A percentile compares a stretch with the other conserved stretches of the same genome.
Evolutionary conservation across 2,113 vertebrate genomes (phyloP).

Genomic region (Empidonax alnorum): DNA sequence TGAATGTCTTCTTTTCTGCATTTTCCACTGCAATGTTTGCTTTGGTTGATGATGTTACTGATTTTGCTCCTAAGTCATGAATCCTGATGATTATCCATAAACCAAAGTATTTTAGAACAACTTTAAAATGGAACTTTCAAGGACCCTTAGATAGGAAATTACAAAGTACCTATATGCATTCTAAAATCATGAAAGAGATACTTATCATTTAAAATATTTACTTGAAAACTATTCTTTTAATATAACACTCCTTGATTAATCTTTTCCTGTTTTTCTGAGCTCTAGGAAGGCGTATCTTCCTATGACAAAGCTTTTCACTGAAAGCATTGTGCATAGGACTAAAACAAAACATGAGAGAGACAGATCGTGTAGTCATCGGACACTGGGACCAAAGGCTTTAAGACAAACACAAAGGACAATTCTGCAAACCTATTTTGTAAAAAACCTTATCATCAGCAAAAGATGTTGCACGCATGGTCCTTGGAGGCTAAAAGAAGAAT

Average conservation of each 20-base stretch:
- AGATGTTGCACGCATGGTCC: background rate
- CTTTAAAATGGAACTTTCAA: background rate
- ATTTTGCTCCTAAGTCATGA: background rate
- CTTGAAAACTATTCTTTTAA: background rate
- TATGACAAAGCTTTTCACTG: background rate
- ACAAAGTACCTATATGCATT: background rate
- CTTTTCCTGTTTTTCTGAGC: background rate
- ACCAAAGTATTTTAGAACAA: background rate
- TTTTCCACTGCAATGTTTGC: background rate
- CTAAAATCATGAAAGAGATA: background rate
- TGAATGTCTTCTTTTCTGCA: background rate
- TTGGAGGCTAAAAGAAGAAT: background rate
- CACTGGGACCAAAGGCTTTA: background rate
- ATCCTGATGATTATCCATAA: background rate
- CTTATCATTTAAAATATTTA: background rate
- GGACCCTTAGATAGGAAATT: background rate
- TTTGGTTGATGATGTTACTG: background rate
- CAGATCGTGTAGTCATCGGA: background rate
- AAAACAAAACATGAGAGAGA: background rate
- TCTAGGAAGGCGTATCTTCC: background rate
- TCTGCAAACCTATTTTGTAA: background rate
- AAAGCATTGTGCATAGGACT: background rate
- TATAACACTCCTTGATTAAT: background rate
- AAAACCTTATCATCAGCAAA: background rate
- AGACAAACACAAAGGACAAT: background rate